Evolutionary conservation across 1,140 invertebrate species (phyloP), one percentile per base, ranked within the genome.

Genomic region (Propsilocerus akamusi): DNA sequence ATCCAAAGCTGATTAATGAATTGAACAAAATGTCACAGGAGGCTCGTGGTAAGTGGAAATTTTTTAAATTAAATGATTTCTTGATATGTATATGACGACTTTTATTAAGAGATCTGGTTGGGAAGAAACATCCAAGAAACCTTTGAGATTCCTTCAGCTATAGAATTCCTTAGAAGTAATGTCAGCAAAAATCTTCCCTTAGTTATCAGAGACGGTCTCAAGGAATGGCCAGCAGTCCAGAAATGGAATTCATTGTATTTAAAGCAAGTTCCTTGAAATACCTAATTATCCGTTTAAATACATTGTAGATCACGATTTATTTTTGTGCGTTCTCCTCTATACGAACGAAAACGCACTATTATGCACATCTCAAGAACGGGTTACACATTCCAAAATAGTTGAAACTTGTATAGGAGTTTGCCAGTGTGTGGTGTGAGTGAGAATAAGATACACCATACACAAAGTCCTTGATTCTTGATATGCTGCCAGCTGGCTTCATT

Each of bases 161-260:
- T 81, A 32, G 60, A 68, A 37, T 82, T 83, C 59, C 69, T 77
- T 48, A 69, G 76, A 53, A 71, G 82, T 26, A 81, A 73, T 67
- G 77, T 81, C 10, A 71, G 77, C 0, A 77, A 76, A 60, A 81
- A 81, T 63, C 58, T 76, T 11, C 81, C 81, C 6, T 68, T 83
- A 25, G 53, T 82, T 26, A 74, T 83, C 28, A 72, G 72, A 61
- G 69, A 69, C 34, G 76, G 68, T 3, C 62, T 74, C 26, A 54
- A 63, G 2, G 54, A 70, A 30, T 81, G 78, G 74, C 69, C 71
- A 3, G 80, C 80, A 3, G 56, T 72, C 3, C 52, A 58, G 3
- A 79, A 80, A 66, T 83, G 81, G 80, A 75, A 67, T 56, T 60
- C 71, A 6, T 51, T 70, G 2, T 80, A 78, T 62, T 75, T 83